Conservation (phyloP, 1,140 invertebrate species). For the Drosophila lacteicornis region DNA sequence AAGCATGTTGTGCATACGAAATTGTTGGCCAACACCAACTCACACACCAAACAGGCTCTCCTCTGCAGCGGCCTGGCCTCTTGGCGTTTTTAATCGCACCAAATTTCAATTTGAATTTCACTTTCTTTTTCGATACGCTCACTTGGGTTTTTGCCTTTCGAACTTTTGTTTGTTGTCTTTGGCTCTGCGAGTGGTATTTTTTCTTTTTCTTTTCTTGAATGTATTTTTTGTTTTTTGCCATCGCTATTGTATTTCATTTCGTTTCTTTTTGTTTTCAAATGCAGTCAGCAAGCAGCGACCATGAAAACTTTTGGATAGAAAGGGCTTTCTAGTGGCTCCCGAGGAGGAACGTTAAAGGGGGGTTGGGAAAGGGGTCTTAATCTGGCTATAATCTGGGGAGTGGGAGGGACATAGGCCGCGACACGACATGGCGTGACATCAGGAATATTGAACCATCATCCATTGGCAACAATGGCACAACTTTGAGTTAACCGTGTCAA, state of each 20-base stretch:
- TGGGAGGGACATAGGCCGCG: conserved; percentile 9
- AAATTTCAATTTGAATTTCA: conserved; percentile 84
- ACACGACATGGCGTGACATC: conserved; percentile 49
- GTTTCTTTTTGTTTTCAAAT: conserved; percentile 64
- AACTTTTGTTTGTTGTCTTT: conserved; percentile 70
- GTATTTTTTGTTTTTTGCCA: conserved; percentile 9
- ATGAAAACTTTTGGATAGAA: conserved; percentile 72
- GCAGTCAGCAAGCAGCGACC: conserved; percentile 66
- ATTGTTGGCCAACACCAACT: conserved; percentile 56
- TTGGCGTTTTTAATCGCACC: conserved; percentile 77
- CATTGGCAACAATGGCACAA: conserved; percentile 9
- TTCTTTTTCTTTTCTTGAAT: background rate
- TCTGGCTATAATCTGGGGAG: conserved; percentile 4
- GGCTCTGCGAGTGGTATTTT: conserved; percentile 3
- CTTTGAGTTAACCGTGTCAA: conserved; percentile 44
- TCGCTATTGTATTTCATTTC: conserved; percentile 36
- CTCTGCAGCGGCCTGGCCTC: conserved; percentile 52
- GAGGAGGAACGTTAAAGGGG: conserved; percentile 1
- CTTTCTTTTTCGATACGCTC: conserved; percentile 84
- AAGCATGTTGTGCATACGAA: conserved; percentile 76
- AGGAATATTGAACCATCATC: conserved; percentile 43
- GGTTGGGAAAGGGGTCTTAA: conserved; percentile 12
- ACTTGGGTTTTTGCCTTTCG: conserved; percentile 82
- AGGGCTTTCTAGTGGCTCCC: conserved; percentile 50
- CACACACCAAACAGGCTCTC: conserved; percentile 28